These are phyloP conservation scores for Megalurothrips usitatus DNA, from an alignment of 2,888 invertebrate genomes.

Conservation along the genomic window DNA sequence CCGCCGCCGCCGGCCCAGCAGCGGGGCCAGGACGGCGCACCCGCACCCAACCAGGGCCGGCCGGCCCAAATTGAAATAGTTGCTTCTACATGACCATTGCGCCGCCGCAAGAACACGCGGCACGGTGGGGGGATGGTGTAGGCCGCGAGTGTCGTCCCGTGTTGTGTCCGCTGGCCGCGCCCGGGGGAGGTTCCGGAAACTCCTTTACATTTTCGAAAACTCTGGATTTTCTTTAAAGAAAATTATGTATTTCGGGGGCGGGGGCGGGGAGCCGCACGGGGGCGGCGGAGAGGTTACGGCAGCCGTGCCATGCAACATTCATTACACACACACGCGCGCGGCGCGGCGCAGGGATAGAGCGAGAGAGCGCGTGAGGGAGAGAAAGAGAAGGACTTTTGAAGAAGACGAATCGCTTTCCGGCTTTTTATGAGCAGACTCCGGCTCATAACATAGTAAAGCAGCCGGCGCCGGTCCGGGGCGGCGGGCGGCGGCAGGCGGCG, in stretches of 20 bases:
- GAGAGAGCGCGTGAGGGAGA: background rate
- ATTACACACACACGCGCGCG: background rate
- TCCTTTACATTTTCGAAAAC: no score
- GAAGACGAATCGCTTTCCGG: constrained; percentile 25
- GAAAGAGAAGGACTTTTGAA: background rate
- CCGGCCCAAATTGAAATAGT: constrained; percentile 12
- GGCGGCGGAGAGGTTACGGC: background rate
- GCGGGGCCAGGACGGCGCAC: background rate
- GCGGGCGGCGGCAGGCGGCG: background rate
- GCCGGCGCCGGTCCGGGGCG: background rate
- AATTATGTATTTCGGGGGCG: no score
- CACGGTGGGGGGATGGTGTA: background rate
- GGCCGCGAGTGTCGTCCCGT: background rate
- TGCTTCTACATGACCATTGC: constrained; percentile 2
- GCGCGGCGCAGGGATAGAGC: background rate
- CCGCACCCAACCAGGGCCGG: background rate
- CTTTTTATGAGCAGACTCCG: constrained; percentile 15
- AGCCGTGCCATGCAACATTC: constrained; percentile 1
- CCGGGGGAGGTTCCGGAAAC: no score
- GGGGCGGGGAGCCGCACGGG: background rate
- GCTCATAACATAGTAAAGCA: constrained; percentile 20
- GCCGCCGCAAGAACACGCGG: background rate
- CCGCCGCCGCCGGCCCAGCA: background rate
- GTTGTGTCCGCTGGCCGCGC: background rate
- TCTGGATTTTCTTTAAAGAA: no score